Evolutionary conservation across 1,140 invertebrate genomes (phyloP), one percentile per base, ranked within the genome.

Genomic region (Microplitis demolitor): DNA sequence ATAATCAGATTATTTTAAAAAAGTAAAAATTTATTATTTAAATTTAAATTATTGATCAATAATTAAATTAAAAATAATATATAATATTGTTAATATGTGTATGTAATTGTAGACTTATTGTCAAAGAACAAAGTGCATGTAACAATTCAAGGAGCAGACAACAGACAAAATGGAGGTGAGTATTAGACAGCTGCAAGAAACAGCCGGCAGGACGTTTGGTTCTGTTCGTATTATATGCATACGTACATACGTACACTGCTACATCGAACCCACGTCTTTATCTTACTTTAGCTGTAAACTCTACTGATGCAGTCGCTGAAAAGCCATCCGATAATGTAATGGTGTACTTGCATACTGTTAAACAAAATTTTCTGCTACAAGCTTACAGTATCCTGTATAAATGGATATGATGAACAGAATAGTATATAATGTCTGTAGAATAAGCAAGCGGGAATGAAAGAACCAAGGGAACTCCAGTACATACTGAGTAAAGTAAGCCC

Each of bases 141-240:
- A 39, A 35, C 37, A 51, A 66, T 14, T 14, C 53, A 54, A 51
- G 37, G 51, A 66, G 37, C 33, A n/a, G 37, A 66, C 14, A 39
- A 66, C 13, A 8, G 35, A 33, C 39, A n/a, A 39, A 37, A 14
- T 63, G 24, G 14, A 37, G 33, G n/a, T 58, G 6, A 53, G n/a
- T 37, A 66, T 60, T 50, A 66, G 74, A 75, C 79, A 80, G 78
- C 78, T 80, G 79, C 79, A 58, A 14, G 54, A 60, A 78, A 76
- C 79, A 80, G 77, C 78, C 79, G 75, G 78, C 75, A 74, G 73
- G 69, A 76, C 72, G 71, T 64, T 16, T 39, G 35, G 33, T 16
- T 45, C 11, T 9, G 39, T 45, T 9, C 39, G 37, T 39, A 39
- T 39, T 39, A 39, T 39, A 39, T 39, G 37, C 37, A 39, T n/a